Evolutionary conservation across 1,140 invertebrate species (phyloP).

Genomic region (Stegodyphus mimosarum): DNA sequence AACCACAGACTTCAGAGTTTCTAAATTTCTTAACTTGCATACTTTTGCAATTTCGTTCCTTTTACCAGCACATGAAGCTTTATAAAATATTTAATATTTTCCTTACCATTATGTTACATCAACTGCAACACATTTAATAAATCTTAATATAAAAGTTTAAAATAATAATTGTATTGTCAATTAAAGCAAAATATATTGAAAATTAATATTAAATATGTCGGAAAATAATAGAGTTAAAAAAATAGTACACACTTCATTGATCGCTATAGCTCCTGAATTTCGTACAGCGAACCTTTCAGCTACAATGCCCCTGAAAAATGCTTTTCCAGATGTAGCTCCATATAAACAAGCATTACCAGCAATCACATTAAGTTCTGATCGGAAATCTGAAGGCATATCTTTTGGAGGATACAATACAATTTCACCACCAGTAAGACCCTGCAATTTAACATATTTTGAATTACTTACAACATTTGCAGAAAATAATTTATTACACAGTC

Average conservation of each 20-base stretch:
- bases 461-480: neutral
- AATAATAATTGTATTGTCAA: too few species aligned
- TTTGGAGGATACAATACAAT: constrained; percentile 96
- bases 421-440: constrained; percentile 92
- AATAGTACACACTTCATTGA: constrained; percentile 74
- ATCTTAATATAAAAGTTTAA: too few species aligned
- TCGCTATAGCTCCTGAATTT: constrained; percentile 94
- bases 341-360: constrained; percentile 99
- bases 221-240: neutral
- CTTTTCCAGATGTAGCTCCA: constrained; percentile 93
- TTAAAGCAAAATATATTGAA: too few species aligned
- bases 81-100: too few species aligned
- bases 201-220: too few species aligned
- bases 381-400: constrained; percentile 77
- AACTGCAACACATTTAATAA: too few species aligned
- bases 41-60: too few species aligned
- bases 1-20: too few species aligned
- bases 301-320: constrained; percentile 95
- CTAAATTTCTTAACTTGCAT: too few species aligned
- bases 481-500: neutral
- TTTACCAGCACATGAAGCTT: too few species aligned
- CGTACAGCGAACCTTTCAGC: constrained; percentile 98
- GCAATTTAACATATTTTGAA: neutral
- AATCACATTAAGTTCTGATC: constrained; percentile 94
- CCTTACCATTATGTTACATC: too few species aligned